Conservation (phyloP, 1,140 invertebrate genomes). For the Neotoxoptera formosana region DNA sequence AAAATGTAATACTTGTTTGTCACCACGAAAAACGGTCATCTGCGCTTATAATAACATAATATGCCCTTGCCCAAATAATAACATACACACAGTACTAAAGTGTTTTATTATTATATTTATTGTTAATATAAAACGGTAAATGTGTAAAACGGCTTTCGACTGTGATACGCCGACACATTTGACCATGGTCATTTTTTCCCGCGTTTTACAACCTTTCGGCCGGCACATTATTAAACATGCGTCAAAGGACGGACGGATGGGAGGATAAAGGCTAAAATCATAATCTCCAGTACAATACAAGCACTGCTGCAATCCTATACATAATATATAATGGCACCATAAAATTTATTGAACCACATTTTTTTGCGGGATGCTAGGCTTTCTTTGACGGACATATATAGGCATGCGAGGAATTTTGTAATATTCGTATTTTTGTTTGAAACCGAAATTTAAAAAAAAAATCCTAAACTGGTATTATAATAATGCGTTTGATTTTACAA, state of each 20-base stretch:
- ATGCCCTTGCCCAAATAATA: too few relatives aligned
- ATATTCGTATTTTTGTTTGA: neutral
- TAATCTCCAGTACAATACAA: neutral
- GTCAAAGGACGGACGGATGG: neutral
- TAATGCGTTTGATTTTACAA: conserved; percentile 5
- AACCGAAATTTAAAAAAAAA: conserved; percentile 12
- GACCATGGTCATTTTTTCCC: neutral
- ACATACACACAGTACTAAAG: neutral
- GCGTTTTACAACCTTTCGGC: neutral
- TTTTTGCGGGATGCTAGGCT: neutral
- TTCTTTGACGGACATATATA: conserved; percentile 3
- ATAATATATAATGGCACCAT: neutral
- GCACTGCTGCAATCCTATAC: too few relatives aligned
- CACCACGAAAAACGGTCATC: neutral
- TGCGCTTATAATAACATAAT: neutral
- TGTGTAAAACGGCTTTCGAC: neutral
- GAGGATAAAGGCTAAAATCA: conserved; percentile 10
- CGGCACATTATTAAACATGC: neutral
- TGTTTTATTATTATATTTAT: neutral
- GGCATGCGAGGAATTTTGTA: neutral
- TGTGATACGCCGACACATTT: neutral
- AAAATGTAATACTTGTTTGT: neutral
- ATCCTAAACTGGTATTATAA: conserved; percentile 6
- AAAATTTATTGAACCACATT: conserved; percentile 18
- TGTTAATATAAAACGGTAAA: neutral